A percentile compares a stretch with the other conserved stretches of the same genome.
Conservation (phyloP, 2,113 vertebrate species). For the Dinomys branickii region DNA sequence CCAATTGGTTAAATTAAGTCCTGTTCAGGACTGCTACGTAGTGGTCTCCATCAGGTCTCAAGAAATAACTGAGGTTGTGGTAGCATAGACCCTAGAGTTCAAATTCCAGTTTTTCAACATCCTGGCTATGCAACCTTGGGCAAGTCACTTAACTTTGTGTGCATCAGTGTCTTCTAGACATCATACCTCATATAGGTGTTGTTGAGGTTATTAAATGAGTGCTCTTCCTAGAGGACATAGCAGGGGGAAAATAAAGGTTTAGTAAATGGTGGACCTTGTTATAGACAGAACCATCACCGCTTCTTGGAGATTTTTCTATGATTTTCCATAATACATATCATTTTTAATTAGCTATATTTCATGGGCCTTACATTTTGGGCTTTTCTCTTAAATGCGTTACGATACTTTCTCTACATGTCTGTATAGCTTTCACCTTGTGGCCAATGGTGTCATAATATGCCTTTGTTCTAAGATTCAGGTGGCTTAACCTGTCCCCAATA, state of each 20-base stretch:
- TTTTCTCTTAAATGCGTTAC: not conserved
- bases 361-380: not conserved
- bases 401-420: not conserved
- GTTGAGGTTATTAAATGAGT: not conserved
- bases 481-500: not conserved
- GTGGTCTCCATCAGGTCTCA: no score
- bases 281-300: not conserved
- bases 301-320: not conserved
- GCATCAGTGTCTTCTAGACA: not conserved
- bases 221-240: not conserved
- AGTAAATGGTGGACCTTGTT: not conserved
- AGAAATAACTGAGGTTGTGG: not conserved
- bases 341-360: not conserved
- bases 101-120: not conserved
- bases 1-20: no score
- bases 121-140: not conserved
- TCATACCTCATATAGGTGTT: rapidly evolving
- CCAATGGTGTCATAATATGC: not conserved
- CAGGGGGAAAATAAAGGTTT: not conserved
- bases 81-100: not conserved
- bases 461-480: not conserved
- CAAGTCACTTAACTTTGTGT: not conserved
- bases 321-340: not conserved
- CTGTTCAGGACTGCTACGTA: no score
- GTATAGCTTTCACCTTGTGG: not conserved